Conservation (phyloP, 2,888 invertebrate species). For the Electrophaes corylata region DNA sequence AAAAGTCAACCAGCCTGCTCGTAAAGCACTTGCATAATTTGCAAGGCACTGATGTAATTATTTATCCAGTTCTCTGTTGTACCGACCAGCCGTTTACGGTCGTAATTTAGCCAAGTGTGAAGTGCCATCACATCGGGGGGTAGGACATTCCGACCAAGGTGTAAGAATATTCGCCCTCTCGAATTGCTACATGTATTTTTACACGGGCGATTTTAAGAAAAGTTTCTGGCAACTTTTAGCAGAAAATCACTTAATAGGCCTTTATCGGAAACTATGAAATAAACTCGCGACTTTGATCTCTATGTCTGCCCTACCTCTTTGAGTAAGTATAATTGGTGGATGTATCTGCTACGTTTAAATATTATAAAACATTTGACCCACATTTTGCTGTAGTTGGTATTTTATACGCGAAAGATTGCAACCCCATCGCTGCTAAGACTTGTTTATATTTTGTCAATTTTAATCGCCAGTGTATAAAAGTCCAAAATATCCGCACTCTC, state of each 20-base stretch:
- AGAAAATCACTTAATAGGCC: too few relatives aligned
- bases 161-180: constrained; percentile 72
- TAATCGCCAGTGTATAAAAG: constrained; percentile 15
- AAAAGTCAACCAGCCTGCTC: constrained; percentile 13
- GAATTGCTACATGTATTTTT: constrained; percentile 58
- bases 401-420: too few relatives aligned
- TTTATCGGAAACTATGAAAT: too few relatives aligned
- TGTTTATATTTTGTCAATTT: not conserved
- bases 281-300: too few relatives aligned
- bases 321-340: too few relatives aligned
- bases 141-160: constrained; percentile 72
- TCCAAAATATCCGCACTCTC: constrained; percentile 67
- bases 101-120: constrained; percentile 82
- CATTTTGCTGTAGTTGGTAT: too few relatives aligned
- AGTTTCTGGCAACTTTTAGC: not conserved
- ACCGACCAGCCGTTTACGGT: constrained; percentile 57
- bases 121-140: constrained; percentile 82
- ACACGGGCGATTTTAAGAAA: constrained; percentile 14
- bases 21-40: constrained; percentile 31
- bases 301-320: too few relatives aligned
- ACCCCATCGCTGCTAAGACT: too few relatives aligned
- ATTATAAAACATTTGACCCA: too few relatives aligned
- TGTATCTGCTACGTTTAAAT: too few relatives aligned
- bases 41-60: constrained; percentile 40
- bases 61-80: constrained; percentile 50